Evolutionary conservation across 1,140 invertebrate genomes (phyloP).

Genomic region (Acyrthosiphon pisum): DNA sequence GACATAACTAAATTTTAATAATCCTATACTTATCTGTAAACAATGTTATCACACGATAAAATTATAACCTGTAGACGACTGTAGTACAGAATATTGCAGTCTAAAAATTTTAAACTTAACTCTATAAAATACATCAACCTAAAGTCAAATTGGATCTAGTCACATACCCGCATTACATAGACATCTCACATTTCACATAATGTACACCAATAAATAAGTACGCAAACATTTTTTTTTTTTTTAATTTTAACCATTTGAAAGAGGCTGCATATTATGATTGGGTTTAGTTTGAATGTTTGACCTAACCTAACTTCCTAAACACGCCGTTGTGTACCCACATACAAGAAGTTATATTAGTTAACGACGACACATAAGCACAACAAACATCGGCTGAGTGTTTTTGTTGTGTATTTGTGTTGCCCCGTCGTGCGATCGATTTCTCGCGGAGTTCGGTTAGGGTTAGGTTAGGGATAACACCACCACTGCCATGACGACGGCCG

Average conservation of each 20-base stretch:
- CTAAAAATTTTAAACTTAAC: not conserved
- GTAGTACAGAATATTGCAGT: not conserved
- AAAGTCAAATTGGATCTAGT: not conserved
- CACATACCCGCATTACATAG: not conserved
- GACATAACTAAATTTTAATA: not conserved
- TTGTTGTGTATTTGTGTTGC: not conserved
- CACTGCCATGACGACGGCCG: not conserved
- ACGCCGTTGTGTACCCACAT: not conserved
- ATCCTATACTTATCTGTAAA: not conserved
- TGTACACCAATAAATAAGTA: not conserved
- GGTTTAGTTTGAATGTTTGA: not conserved
- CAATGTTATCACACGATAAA: not conserved
- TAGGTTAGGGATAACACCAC: not conserved
- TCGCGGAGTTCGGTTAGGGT: not conserved
- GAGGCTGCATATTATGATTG: too few relatives aligned
- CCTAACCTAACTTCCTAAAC: too few relatives aligned
- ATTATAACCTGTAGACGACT: not conserved
- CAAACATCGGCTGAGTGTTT: not conserved
- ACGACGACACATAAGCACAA: not conserved
- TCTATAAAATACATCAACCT: not conserved
- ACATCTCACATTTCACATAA: not conserved
- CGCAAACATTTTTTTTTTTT: not conserved
- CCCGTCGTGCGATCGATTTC: not conserved
- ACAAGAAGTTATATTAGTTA: not conserved
- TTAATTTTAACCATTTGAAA: not conserved